Evolutionary conservation across 2,797 vertebrate genomes (phyloP), one percentile per base, ranked within the genome.

Genomic region (Crenichthys baileyi): DNA sequence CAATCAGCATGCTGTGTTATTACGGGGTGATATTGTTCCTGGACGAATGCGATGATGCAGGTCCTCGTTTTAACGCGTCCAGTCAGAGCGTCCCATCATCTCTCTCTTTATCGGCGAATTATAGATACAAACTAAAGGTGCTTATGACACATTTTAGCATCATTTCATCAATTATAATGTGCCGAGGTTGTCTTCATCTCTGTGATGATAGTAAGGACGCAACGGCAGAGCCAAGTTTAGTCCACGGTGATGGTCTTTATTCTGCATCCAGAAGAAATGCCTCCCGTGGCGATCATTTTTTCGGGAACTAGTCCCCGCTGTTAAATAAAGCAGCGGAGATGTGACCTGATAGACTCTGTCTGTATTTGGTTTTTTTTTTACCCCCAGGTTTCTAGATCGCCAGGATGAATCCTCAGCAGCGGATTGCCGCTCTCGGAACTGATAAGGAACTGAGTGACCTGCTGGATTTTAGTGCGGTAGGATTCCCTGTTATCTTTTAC

Each of bases 381-480:
- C 36, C 22, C 36, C 39, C 90, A 96, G 95, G 91, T 94, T 89
- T 91, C 91, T 93, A 97, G 96, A 94, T 94, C 88, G 91, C 86
- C 90, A 98, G 94, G 96, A 99, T 99, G 98, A 99, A 99, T 92
- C 96, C 98, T 87, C 98, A 99, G 95, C 98, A 99, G 96, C 98
- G 98, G 96, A 98, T 98, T 96, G 97, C 98, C 95, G 98, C 98
- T 89, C 97, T 99, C 84, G 98, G 98, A 93, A 99, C 98, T 79
- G 98, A 99, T 96, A 99, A 99, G 97, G 98, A 99, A 90, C 92
- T 99, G 94, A 99, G 98, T 95, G 98, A 99, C 94, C 94, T 99
- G 94, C 98, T 99, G 96, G 98, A 99, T 96, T 99, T 99, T 90
- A 99, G 98, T 81, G 98, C 98, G 98, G 98, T 99, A 98, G 85